Evolutionary conservation across 92 coral and sea anemone genomes (phyloP).

Genomic region (Muricea muricata): DNA sequence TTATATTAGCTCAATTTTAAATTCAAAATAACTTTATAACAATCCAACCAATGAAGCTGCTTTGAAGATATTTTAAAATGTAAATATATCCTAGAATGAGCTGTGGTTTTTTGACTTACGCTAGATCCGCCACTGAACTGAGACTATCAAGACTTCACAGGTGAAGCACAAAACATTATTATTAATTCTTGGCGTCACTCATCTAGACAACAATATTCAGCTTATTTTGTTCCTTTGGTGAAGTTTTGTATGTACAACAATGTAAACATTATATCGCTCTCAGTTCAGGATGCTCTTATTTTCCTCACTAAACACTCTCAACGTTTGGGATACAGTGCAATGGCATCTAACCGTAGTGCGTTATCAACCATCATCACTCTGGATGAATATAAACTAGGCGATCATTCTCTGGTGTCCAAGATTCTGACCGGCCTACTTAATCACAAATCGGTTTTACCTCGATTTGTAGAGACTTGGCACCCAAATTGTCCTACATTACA

Average conservation of each 20-base stretch:
- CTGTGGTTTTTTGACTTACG: too few species aligned
- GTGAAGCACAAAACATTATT: slow-evolving; percentile 44
- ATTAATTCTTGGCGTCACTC: slow-evolving; percentile 45
- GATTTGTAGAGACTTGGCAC: not conserved
- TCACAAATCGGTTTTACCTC: not conserved
- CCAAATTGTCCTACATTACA: not conserved
- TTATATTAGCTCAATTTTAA: too few species aligned
- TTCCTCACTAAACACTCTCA: slow-evolving; percentile 11
- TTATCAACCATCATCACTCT: slow-evolving; percentile 8
- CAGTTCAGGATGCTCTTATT: not conserved
- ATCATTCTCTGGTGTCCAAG: not conserved
- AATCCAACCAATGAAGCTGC: too few species aligned
- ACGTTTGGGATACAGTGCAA: slow-evolving; percentile 27
- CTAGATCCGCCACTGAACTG: too few species aligned
- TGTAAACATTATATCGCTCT: too few species aligned
- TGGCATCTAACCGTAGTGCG: slow-evolving; percentile 22
- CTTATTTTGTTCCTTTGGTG: slow-evolving; percentile 13
- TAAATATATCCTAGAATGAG: too few species aligned
- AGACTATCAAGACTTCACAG: too few species aligned
- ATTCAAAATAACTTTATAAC: too few species aligned
- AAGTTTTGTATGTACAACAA: not conserved
- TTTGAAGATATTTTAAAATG: too few species aligned
- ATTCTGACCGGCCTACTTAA: not conserved
- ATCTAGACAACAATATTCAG: slow-evolving; percentile 42
- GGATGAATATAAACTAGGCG: not conserved